phyloP scores from a whole-genome alignment of 1,140 invertebrate species.

The Drosophila littoralis region DNA sequence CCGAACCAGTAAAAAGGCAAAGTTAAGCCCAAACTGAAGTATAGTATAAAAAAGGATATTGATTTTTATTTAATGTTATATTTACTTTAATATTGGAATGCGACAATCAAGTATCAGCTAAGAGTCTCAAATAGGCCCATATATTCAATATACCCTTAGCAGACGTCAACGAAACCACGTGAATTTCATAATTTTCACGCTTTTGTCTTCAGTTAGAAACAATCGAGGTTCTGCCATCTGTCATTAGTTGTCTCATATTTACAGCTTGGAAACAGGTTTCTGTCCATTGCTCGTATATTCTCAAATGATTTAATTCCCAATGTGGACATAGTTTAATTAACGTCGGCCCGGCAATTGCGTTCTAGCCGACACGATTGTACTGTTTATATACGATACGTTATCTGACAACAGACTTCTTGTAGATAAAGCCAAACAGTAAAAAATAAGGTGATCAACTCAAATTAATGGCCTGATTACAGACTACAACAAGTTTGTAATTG shows the following conservation, averaged over 20 bases:
- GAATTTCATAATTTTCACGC: conserved; percentile 29
- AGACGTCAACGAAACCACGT: background rate
- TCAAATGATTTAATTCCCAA: conserved; percentile 7
- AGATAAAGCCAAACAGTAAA: conserved; percentile 19
- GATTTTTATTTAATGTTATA: no score
- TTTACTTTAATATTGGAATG: no score
- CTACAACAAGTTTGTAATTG: conserved; percentile 28
- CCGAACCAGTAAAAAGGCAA: no score
- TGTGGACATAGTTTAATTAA: conserved; percentile 32
- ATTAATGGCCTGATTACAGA: conserved; percentile 24
- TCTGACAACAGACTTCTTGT: conserved; percentile 3
- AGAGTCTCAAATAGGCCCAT: no score
- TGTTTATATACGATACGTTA: conserved; percentile 31
- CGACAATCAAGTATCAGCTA: no score
- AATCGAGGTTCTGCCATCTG: conserved; percentile 7
- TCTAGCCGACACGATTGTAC: conserved; percentile 21
- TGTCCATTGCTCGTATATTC: background rate
- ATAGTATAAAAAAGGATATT: no score
- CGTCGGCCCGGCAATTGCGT: conserved; percentile 37
- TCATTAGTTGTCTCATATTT: conserved; percentile 29
- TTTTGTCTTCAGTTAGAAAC: conserved; percentile 6
- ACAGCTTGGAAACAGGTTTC: conserved; percentile 35
- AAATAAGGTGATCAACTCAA: background rate
- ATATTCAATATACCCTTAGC: background rate
- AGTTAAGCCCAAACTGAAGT: no score